phyloP scores from a whole-genome alignment of 1,140 invertebrate species.

The Brachystomella parvula region DNA sequence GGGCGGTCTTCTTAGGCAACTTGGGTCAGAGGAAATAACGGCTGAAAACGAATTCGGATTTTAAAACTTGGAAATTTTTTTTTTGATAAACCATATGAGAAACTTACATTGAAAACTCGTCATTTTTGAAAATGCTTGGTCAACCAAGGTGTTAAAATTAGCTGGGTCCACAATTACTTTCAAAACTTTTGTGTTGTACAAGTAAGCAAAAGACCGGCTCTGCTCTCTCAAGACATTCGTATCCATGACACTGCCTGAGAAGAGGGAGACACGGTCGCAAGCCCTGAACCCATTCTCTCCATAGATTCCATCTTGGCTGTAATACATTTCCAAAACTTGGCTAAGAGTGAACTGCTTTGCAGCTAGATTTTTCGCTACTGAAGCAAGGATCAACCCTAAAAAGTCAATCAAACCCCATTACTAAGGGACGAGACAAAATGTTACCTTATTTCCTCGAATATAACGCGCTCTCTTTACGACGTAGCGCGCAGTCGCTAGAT shows the following conservation, averaged over 20 bases:
- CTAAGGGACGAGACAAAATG: neutral
- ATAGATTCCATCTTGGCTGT: conserved; percentile 31
- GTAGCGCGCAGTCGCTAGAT: no score
- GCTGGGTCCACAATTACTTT: neutral
- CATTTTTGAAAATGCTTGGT: conserved; percentile 20
- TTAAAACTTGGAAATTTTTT: neutral
- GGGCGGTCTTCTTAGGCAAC: conserved; percentile 3
- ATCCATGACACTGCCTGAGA: conserved; percentile 3
- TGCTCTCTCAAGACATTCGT: conserved; percentile 15
- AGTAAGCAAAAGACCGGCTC: conserved; percentile 31
- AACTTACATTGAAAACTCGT: conserved; percentile 13
- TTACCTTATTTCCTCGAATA: no score
- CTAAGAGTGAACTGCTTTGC: conserved; percentile 15
- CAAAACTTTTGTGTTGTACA: conserved; percentile 18
- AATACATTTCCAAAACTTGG: conserved; percentile 32
- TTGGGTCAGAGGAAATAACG: neutral
- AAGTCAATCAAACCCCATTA: neutral
- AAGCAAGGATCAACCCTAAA: conserved; percentile 25
- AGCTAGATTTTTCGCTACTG: neutral
- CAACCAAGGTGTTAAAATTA: conserved; percentile 12
- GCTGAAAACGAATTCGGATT: neutral
- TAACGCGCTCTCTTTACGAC: no score
- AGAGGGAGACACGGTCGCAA: conserved; percentile 24
- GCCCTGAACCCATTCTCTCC: conserved; percentile 24
- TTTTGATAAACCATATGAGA: neutral